phyloP scores from a whole-genome alignment of 2,888 invertebrate species.

The Drosophila austrosaltans region DNA sequence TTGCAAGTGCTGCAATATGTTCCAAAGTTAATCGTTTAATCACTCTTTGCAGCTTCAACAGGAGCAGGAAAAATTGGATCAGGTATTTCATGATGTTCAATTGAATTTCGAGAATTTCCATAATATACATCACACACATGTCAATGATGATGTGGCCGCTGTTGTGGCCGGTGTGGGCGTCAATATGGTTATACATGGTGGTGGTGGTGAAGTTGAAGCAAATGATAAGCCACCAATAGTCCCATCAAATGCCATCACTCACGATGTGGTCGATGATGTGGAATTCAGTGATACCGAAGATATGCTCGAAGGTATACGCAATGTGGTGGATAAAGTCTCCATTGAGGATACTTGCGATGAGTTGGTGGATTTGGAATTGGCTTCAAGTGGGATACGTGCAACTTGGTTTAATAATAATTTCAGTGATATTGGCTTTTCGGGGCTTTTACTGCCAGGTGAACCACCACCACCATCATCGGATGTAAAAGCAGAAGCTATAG shows the following conservation, averaged over 20 bases:
- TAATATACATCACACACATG: conserved; percentile 50
- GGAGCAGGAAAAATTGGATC: conserved; percentile 71
- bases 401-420: conserved; percentile 80
- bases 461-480: conserved; percentile 39
- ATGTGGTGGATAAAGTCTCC: conserved; percentile 87
- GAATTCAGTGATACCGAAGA: conserved; percentile 95
- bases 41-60: conserved; percentile 50
- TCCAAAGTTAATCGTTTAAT: no score
- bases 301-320: conserved; percentile 92
- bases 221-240: conserved; percentile 45
- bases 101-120: conserved; percentile 80
- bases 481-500: conserved; percentile 9
- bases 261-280: conserved; percentile 80
- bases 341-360: conserved; percentile 83
- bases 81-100: conserved; percentile 80
- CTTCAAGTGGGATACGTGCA: conserved; percentile 69
- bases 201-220: conserved; percentile 35
- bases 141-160: conserved; percentile 51
- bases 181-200: conserved; percentile 67
- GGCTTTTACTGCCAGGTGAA: conserved; percentile 65
- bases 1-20: no score
- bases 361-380: conserved; percentile 79
- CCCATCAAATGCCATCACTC: conserved; percentile 37
- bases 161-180: conserved; percentile 58
- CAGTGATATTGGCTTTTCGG: conserved; percentile 69